Evolutionary conservation across 2,113 vertebrate species (phyloP), one percentile per base, ranked within the genome.

Genomic region (Deroptyus accipitrinus): DNA sequence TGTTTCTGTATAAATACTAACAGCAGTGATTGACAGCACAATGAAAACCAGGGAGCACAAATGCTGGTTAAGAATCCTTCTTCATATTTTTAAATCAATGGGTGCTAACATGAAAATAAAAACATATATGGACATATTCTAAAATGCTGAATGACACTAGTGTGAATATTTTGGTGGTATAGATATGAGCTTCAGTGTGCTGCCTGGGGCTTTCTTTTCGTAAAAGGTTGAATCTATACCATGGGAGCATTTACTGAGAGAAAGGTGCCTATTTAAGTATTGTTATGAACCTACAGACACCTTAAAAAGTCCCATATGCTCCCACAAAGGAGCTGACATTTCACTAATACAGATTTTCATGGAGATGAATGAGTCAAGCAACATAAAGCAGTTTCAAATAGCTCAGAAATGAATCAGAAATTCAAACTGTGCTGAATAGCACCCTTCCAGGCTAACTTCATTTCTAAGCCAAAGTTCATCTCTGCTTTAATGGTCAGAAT

Each of bases 281-380:
- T 85, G 51, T 80, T 89, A 90, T 81, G 83, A 95, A 96, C 67
- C 37, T 79, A 73, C 44, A 67, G 55, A 77, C 16, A 87, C n/a
- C n/a, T 96, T 94, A 87, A 86, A 94, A 95, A 95, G 14, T 46
- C 37, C 76, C 80, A 55, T 66, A 86, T 84, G 42, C 78, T 92
- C 67, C 79, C 37, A 55, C 51, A 48, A 90, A 95, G 90, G 37
- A 97, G 62, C 48, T 97, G 93, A 92, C 86, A 95, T 97, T 97
- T 98, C 93, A 90, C 88, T 96, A 96, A 96, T 82, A 97, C 76
- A 62, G 77, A 96, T 96, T 97, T 98, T 97, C 86, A 93, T 41
- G 31, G 88, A 96, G 94, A 97, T 95, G 88, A 97, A 95, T 95
- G 77, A 98, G 88, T 97, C 94, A 97, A 97, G 88, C 57, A 92